phyloP scores from a whole-genome alignment of 2,888 invertebrate genomes.

The Physocephala rufipes region DNA sequence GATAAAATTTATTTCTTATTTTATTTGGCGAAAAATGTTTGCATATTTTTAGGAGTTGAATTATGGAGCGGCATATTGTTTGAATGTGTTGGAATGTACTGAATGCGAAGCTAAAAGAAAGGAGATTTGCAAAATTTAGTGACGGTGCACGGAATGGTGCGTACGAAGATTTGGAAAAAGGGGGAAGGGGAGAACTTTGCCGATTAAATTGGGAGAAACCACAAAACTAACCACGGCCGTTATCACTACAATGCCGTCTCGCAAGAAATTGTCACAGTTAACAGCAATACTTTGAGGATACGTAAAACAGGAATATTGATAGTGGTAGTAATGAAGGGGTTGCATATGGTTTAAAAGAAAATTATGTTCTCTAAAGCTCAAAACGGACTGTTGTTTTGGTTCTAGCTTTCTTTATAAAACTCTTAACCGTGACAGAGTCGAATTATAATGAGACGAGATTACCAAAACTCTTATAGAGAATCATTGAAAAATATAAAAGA shows the following conservation, averaged over 20 bases:
- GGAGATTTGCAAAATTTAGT: no score
- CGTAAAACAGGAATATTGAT: conserved; percentile 25
- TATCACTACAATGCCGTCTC: not conserved
- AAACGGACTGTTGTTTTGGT: conserved; percentile 38
- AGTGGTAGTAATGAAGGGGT: not conserved
- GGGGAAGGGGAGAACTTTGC: not conserved
- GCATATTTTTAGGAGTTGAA: conserved; percentile 31
- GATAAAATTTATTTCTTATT: conserved; percentile 36
- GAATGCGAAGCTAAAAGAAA: no score
- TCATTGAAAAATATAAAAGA: not conserved
- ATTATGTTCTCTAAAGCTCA: conserved; percentile 11
- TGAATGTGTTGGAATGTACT: no score
- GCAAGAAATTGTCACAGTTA: conserved; percentile 23
- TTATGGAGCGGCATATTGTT: conserved; percentile 42
- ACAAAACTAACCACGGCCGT: conserved; percentile 33
- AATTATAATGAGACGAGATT: no score
- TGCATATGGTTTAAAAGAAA: not conserved
- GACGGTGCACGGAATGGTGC: conserved; percentile 36
- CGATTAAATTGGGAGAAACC: conserved; percentile 29
- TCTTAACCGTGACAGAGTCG: no score
- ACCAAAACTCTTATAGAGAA: no score
- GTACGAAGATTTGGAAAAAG: not conserved
- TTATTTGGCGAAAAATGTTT: conserved; percentile 26
- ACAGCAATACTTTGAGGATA: conserved; percentile 27
- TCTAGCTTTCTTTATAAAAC: conserved; percentile 4